Base-by-base conservation (phyloP, 2,888 invertebrate genomes). In the Minunthozetes semirufus region DNA sequence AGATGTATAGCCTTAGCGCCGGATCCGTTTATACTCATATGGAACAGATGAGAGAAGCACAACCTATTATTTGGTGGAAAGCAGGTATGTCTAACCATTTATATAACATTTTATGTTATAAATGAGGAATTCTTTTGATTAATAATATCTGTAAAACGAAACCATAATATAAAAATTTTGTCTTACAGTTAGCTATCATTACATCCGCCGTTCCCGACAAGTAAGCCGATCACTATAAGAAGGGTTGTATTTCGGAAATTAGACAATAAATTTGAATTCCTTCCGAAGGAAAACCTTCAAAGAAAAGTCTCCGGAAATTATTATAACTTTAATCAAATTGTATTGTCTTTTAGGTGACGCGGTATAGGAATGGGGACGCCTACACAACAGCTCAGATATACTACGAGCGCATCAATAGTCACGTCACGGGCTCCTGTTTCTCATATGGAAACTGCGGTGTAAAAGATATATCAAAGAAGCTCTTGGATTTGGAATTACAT, bases 21-120 rank as follows among this genome's bases (percentile, higher is more conserved):
- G 9, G 42, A 22, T 22, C 72, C 11, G 89, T 89, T 50, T 86
- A 88, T 78, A 86, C 88, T 42, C 86, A 88, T 80, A 86, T 90
- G 5, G 85, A 87, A 70, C 86, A 88, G 75, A 86, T 91, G 86
- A 85, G 87, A 79, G 86, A 86, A 53, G 89, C 91, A 0, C 87
- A 88, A 76, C 91, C 91, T 0, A 86, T 91, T 75, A 89, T 92
- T 66, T 92, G 92, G 92, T 92, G 92, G 92, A 91, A 91, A 81
- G 91, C 91, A 63, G 75, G 75, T 75, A 75, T 66, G 38, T 6
- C 13, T 29, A 15, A 5, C 29, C 5, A 13, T n/a, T n/a, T 29
- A 66, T n/a, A 71, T 48, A 46, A 46, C 2, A n/a, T 22, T 48
- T 70, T 50, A 25, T 11, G 25, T 25, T n/a, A 50, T 22, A 13